Evolutionary conservation across 2,888 invertebrate genomes (phyloP), one percentile per base, ranked within the genome.

Genomic region (Tenthredo distinguenda): DNA sequence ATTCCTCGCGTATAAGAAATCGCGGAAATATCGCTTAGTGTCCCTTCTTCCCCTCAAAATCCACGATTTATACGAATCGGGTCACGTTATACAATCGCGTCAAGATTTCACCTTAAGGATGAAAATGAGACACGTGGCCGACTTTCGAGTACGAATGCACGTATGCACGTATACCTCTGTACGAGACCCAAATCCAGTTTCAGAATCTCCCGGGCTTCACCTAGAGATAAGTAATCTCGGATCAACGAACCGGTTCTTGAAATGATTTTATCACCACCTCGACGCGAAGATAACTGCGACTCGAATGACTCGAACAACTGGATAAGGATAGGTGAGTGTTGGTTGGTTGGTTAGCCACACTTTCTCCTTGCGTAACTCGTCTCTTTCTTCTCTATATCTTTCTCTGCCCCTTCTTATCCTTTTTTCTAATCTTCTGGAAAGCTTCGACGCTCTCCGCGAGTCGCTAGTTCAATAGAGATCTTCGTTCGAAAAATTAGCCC

Each of bases 241-340:
- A 58, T n/a, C 58, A 50, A 58, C 58, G 62, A 81, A 81, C 81
- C 81, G 81, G 81, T 81, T 81, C 37, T 81, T 21, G 62, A 81
- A 62, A 81, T 26, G 58, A 81, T 81, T 62, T 81, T 81, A 77
- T 68, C n/a, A 37, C 37, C 21, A 12, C 12, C 37, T 40, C 81
- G 58, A 62, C n/a, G 21, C 10, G 34, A 81, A 62, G 81, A 81
- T 81, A 81, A 81, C 81, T 62, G 62, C 58, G 58, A 79, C 31
- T 79, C 79, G 79, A 37, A 79, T 81, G 62, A 62, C 40, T 81
- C 81, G 58, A 40, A 37, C 37, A 62, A 58, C 50, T 81, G 81
- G 81, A 81, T 81, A 81, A 81, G 62, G 58, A 40, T 81, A 81
- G 21, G 62, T 21, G n/a, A 81, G 37, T n/a, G 37, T 81, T 26